These are phyloP conservation scores for Lichenostomus cassidix DNA, from an alignment of 2,113 vertebrate species.

Conservation along the genomic window DNA sequence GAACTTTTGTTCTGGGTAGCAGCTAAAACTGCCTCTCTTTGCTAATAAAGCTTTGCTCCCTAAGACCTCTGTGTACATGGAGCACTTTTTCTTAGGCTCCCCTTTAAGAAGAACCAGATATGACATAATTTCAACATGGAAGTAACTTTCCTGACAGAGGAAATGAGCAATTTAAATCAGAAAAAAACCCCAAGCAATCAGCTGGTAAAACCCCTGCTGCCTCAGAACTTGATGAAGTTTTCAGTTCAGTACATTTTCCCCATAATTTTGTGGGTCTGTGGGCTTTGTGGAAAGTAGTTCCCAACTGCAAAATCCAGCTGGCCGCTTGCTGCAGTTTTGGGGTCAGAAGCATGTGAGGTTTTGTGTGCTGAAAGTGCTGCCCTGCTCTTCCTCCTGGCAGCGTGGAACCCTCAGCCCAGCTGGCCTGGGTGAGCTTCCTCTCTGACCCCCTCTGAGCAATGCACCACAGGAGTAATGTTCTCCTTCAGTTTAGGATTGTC, in stretches of 20 bases:
- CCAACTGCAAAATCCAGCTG: background rate
- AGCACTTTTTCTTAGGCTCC: background rate
- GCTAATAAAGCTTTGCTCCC: background rate
- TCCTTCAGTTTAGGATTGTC: background rate
- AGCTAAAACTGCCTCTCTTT: background rate
- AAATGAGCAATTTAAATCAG: background rate
- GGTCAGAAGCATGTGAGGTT: background rate
- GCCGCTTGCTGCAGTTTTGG: background rate
- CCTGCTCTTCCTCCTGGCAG: background rate
- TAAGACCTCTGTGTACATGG: background rate
- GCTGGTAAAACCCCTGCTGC: background rate
- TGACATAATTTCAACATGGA: background rate
- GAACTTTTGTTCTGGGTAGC: background rate
- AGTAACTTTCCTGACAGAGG: background rate
- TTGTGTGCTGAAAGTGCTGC: background rate
- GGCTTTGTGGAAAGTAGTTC: background rate
- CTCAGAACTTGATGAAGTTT: background rate
- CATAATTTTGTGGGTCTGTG: accelerated
- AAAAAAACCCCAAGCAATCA: background rate
- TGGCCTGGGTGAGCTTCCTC: background rate
- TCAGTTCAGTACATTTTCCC: background rate
- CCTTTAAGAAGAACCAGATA: background rate
- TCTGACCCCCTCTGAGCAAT: background rate
- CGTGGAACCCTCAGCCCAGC: background rate
- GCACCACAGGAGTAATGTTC: background rate